Conservation (phyloP, 2,797 vertebrate species). For the Mormyrus proboscirostris region DNA sequence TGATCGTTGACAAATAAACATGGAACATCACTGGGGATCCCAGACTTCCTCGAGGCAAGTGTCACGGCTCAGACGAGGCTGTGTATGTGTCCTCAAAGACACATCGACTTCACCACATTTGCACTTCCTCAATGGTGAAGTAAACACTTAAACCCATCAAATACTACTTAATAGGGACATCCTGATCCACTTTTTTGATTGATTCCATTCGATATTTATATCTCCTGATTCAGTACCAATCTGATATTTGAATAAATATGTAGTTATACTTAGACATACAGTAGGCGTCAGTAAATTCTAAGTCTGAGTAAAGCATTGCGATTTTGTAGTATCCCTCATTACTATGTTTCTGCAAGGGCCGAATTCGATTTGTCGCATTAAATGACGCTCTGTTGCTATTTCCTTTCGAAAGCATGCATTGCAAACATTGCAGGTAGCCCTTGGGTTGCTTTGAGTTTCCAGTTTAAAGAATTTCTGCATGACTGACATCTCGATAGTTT, state of each 20-base stretch:
- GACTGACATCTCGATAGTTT: background rate
- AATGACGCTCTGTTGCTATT: background rate
- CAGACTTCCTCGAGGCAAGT: background rate
- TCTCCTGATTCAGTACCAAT: background rate
- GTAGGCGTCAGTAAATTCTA: background rate
- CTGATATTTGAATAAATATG: background rate
- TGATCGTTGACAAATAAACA: background rate
- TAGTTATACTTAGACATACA: background rate
- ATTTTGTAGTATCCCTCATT: background rate
- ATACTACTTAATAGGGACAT: background rate
- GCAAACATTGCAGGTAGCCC: background rate
- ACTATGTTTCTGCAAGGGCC: background rate
- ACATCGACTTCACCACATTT: background rate
- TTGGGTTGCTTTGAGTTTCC: background rate
- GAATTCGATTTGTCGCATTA: background rate
- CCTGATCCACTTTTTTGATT: background rate
- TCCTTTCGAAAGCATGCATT: background rate
- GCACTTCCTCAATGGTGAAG: background rate
- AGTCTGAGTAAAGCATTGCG: background rate
- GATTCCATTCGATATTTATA: background rate
- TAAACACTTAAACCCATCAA: background rate
- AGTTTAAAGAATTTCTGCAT: background rate
- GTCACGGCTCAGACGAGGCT: background rate
- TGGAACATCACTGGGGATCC: background rate
- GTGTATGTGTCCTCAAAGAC: background rate